Conservation (phyloP, 2,888 invertebrate genomes). For the Herminia tarsipennalis region DNA sequence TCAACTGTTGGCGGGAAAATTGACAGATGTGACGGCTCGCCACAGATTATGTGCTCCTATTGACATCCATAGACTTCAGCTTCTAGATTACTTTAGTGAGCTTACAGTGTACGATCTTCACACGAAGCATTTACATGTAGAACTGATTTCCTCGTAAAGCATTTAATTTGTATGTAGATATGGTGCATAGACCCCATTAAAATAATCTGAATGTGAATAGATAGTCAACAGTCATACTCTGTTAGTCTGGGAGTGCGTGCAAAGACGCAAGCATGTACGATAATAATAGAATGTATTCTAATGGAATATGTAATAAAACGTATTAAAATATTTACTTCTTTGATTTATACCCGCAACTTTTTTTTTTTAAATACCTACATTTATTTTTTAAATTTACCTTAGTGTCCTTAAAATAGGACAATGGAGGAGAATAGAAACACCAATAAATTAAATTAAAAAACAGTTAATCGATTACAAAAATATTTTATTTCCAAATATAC, state of each 20-base stretch:
- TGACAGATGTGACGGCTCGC: constrained; percentile 29
- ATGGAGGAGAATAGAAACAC: too few relatives aligned
- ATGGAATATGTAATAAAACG: constrained; percentile 85
- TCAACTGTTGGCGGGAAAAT: constrained; percentile 29
- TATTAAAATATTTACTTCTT: constrained; percentile 57
- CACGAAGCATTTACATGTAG: constrained; percentile 71
- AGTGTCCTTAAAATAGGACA: too few relatives aligned
- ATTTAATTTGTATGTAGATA: constrained; percentile 79
- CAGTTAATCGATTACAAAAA: constrained; percentile 53
- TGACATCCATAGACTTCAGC: constrained; percentile 68
- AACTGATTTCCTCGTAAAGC: constrained; percentile 71
- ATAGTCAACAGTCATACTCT: constrained; percentile 46
- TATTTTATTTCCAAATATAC: constrained; percentile 55
- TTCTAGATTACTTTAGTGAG: constrained; percentile 74
- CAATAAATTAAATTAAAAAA: too few relatives aligned
- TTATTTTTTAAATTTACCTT: too few relatives aligned
- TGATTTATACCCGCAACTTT: constrained; percentile 10
- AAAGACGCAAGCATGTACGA: constrained; percentile 57
- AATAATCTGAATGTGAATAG: constrained; percentile 52
- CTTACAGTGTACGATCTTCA: constrained; percentile 62
- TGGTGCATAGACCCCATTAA: constrained; percentile 67
- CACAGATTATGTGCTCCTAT: constrained; percentile 44
- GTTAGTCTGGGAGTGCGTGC: constrained; percentile 41
- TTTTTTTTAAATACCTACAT: too few relatives aligned
- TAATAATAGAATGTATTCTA: constrained; percentile 84